A percentile compares a stretch with the other conserved stretches of the same genome.
phyloP scores from a whole-genome alignment of 2,113 vertebrate species.

The Carollia perspicillata region DNA sequence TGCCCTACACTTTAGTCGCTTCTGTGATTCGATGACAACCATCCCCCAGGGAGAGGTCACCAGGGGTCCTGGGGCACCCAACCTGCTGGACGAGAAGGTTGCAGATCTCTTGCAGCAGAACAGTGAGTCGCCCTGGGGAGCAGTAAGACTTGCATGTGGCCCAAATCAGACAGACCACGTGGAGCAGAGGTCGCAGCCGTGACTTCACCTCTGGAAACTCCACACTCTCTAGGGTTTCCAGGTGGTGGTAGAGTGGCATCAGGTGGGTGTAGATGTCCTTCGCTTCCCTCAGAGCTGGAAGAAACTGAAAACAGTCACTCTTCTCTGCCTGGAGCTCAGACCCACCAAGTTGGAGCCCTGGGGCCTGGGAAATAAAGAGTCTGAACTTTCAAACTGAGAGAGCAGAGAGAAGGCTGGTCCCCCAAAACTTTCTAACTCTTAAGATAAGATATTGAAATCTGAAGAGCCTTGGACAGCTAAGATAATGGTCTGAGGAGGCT shows the following conservation, averaged over 20 bases:
- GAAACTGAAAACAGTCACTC: neutral
- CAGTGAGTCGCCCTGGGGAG: conserved; percentile 82
- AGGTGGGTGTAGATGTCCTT: conserved; percentile 87
- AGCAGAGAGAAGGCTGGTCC: neutral
- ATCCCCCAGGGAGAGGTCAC: neutral
- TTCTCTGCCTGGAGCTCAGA: neutral
- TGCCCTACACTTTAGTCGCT: neutral
- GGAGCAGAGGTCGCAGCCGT: conserved; percentile 87
- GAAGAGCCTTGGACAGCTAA: neutral
- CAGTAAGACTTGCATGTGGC: conserved; percentile 86
- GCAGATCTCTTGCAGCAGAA: conserved; percentile 91
- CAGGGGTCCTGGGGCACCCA: rapidly evolving
- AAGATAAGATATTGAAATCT: neutral
- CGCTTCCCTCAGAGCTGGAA: conserved; percentile 89
- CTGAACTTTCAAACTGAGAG: neutral
- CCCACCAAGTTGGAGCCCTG: neutral
- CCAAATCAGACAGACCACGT: conserved; percentile 91
- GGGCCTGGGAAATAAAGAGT: neutral
- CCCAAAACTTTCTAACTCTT: neutral
- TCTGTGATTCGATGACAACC: neutral
- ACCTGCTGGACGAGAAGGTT: conserved; percentile 96
- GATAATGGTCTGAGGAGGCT: neutral
- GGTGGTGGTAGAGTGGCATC: conserved; percentile 81
- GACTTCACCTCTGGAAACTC: conserved; percentile 87
- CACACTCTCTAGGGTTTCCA: conserved; percentile 84